phyloP scores from a whole-genome alignment of 2,113 vertebrate genomes.

The Pteruthius melanotis region DNA sequence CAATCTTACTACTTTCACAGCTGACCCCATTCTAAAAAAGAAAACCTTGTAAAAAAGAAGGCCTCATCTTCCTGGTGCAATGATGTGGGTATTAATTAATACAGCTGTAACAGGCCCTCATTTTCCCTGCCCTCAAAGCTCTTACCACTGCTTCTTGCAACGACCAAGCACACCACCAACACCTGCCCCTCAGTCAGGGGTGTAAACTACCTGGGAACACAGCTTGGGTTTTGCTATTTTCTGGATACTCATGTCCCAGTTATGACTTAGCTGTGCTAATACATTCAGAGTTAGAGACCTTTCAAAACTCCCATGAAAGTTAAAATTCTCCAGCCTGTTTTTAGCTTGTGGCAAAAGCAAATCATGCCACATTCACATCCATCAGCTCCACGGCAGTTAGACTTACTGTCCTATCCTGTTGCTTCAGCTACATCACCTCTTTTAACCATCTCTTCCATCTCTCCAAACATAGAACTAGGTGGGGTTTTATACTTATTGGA shows the following conservation, averaged over 20 bases:
- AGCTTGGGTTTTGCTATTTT: background rate
- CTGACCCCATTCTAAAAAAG: background rate
- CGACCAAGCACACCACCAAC: background rate
- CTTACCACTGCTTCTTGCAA: background rate
- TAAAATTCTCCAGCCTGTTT: background rate
- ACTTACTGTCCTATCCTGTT: background rate
- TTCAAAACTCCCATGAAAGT: background rate
- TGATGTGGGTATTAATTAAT: background rate
- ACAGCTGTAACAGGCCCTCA: background rate
- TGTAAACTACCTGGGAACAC: rapidly evolving
- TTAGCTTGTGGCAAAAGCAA: background rate
- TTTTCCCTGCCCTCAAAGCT: background rate
- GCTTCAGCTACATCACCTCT: background rate
- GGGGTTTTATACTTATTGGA: rapidly evolving
- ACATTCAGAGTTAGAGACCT: background rate
- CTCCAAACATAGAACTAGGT: background rate
- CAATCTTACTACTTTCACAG: background rate
- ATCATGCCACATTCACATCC: background rate
- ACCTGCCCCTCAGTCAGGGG: background rate
- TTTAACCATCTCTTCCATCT: background rate
- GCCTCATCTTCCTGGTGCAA: background rate
- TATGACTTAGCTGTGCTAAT: background rate
- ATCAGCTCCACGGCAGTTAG: background rate
- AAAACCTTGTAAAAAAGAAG: no score
- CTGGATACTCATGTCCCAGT: background rate